A percentile compares a stretch with the other conserved stretches of the same genome.
Conservation (phyloP, 1,140 invertebrate genomes). For the Mamestra configurata region DNA sequence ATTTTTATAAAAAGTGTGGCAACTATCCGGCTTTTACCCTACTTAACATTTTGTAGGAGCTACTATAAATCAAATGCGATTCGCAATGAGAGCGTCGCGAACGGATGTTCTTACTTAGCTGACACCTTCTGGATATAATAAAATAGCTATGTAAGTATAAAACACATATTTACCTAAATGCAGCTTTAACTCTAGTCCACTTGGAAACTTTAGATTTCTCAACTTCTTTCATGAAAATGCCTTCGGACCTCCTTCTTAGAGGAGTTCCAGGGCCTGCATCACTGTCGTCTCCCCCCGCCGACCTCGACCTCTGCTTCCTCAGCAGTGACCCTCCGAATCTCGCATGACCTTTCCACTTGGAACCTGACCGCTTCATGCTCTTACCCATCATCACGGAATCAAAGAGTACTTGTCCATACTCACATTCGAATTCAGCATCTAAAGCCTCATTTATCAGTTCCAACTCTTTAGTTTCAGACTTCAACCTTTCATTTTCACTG, state of each 20-base stretch:
- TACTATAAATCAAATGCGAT: too few relatives aligned
- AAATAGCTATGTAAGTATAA: background rate
- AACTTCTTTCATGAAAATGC: conserved; percentile 79
- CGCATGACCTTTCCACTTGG: conserved; percentile 84
- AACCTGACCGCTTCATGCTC: conserved; percentile 83
- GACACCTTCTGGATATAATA: background rate
- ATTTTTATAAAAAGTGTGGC: too few relatives aligned
- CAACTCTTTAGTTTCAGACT: conserved; percentile 76
- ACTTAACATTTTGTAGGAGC: too few relatives aligned
- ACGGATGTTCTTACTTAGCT: too few relatives aligned
- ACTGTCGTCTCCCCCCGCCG: conserved; percentile 85
- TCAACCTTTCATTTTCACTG: conserved; percentile 77
- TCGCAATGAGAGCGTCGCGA: too few relatives aligned
- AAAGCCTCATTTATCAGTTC: conserved; percentile 82
- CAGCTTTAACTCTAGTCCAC: conserved; percentile 95
- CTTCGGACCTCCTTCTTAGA: conserved; percentile 79
- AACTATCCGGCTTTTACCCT: too few relatives aligned
- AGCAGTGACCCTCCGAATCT: conserved; percentile 84
- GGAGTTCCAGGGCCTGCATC: conserved; percentile 76
- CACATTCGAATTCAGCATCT: conserved; percentile 88
- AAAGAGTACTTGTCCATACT: conserved; percentile 89
- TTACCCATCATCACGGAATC: conserved; percentile 87
- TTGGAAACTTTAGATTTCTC: conserved; percentile 91
- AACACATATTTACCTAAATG: conserved; percentile 90
- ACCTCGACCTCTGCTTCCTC: conserved; percentile 84